Conservation (phyloP, 2,888 invertebrate species). For the Lochmaea capreae region DNA sequence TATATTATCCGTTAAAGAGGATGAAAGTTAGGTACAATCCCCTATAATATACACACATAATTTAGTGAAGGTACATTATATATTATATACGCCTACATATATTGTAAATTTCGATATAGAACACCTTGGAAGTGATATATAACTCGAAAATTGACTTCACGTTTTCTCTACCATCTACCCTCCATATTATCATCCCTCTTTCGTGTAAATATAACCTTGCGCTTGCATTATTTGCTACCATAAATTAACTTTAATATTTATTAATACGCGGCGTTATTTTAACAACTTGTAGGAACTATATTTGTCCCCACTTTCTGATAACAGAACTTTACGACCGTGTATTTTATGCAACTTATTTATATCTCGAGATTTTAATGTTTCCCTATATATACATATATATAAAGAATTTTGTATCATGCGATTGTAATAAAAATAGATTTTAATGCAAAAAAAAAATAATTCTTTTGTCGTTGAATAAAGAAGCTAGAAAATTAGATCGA, state of each 20-base stretch:
- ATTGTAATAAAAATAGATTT: conserved; percentile 15
- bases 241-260: conserved; percentile 56
- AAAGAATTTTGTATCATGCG: conserved; percentile 14
- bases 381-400: neutral
- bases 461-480: neutral
- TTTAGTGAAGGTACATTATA: neutral
- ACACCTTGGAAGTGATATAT: conserved; percentile 43
- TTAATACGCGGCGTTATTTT: conserved; percentile 56
- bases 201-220: conserved; percentile 43
- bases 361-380: conserved; percentile 22
- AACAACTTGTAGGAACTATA: conserved; percentile 56
- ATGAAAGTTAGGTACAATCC: neutral
- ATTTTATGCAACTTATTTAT: conserved; percentile 44
- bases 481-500: neutral
- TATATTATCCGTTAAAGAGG: conserved; percentile 1
- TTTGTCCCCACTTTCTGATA: conserved; percentile 53
- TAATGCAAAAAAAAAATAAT: neutral
- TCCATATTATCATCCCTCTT: conserved; percentile 30
- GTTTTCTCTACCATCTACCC: conserved; percentile 8
- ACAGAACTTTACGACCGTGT: conserved; percentile 46
- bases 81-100: neutral
- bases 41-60: neutral
- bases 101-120: conserved; percentile 25
- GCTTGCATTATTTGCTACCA: conserved; percentile 53
- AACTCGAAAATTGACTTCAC: conserved; percentile 10